A percentile compares a stretch with the other conserved stretches of the same genome.
Conservation (phyloP, 2,888 invertebrate species). For the Drosophila quinaria region DNA sequence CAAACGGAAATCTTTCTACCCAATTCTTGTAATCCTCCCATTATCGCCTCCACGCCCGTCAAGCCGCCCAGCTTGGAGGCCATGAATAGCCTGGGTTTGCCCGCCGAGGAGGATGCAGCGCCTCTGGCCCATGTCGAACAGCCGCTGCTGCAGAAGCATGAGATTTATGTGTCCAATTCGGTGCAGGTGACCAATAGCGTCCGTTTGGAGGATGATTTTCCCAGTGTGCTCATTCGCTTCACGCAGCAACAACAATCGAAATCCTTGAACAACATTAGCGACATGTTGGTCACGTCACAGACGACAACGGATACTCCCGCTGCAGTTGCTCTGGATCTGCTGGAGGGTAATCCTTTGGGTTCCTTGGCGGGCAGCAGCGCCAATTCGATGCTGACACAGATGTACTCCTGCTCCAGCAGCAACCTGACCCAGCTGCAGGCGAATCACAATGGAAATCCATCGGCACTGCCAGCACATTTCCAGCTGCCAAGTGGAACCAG, state of each 20-base stretch:
- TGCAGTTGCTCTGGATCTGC: conserved; percentile 7
- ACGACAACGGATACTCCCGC: background rate
- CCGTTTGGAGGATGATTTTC: conserved; percentile 77
- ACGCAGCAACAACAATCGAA: conserved; percentile 78
- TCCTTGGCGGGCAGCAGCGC: conserved; percentile 54
- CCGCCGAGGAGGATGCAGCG: conserved; percentile 14
- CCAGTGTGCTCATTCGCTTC: conserved; percentile 72
- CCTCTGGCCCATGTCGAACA: conserved; percentile 34
- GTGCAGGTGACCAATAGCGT: conserved; percentile 83
- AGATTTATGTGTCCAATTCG: conserved; percentile 84
- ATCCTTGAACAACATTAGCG: conserved; percentile 77
- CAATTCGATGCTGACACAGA: conserved; percentile 47
- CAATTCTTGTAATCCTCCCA: background rate
- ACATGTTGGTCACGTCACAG: conserved; percentile 49
- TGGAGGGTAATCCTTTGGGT: conserved; percentile 12
- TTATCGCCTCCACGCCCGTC: conserved; percentile 64
- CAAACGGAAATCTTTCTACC: background rate
- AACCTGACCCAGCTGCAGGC: conserved; percentile 53
- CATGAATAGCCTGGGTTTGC: conserved; percentile 85
- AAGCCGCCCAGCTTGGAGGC: conserved; percentile 74
- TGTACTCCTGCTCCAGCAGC: conserved; percentile 65
- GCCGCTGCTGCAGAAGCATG: conserved; percentile 80
- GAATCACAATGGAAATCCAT: conserved; percentile 22
- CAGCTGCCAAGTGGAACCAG: conserved; percentile 42
- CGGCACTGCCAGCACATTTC: conserved; percentile 20